A percentile compares a stretch with the other conserved stretches of the same genome.
phyloP scores from a whole-genome alignment of 2,797 vertebrate genomes.

The Halcyon smyrnensis region DNA sequence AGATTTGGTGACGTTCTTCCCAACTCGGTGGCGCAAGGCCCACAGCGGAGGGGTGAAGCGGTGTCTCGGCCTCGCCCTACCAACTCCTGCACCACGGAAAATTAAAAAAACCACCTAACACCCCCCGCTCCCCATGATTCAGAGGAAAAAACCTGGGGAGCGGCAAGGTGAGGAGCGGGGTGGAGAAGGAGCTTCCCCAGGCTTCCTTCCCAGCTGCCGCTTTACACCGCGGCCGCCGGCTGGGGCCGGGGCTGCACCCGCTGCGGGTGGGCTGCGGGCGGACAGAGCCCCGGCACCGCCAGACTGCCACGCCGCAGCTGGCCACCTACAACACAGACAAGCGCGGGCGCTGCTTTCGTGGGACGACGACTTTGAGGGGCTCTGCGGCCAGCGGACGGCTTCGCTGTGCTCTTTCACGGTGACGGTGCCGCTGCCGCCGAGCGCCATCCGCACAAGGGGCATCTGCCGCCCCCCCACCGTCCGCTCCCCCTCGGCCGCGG shows the following conservation, averaged over 20 bases:
- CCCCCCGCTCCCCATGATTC: neutral
- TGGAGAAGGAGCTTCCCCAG: too few relatives aligned
- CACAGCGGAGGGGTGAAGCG: rapidly evolving
- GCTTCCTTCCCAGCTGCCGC: neutral
- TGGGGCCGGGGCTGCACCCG: neutral
- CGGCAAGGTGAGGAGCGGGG: too few relatives aligned
- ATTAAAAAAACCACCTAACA: too few relatives aligned
- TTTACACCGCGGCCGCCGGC: rapidly evolving
- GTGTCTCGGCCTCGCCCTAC: rapidly evolving
- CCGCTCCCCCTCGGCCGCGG: too few relatives aligned
- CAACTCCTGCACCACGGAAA: rapidly evolving
- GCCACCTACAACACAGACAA: neutral
- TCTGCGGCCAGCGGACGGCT: neutral
- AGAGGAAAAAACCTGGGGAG: neutral
- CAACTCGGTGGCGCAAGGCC: rapidly evolving
- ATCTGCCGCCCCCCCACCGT: too few relatives aligned
- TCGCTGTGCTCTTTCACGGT: neutral
- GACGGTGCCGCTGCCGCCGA: too few relatives aligned
- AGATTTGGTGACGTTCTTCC: neutral
- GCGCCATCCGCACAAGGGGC: too few relatives aligned
- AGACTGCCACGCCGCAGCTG: too few relatives aligned
- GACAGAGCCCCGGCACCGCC: too few relatives aligned
- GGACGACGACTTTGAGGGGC: too few relatives aligned
- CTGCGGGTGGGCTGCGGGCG: too few relatives aligned
- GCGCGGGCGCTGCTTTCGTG: neutral